Evolutionary conservation across 2,888 invertebrate species (phyloP), one percentile per base, ranked within the genome.

Genomic region (Xanthorhoe designata): DNA sequence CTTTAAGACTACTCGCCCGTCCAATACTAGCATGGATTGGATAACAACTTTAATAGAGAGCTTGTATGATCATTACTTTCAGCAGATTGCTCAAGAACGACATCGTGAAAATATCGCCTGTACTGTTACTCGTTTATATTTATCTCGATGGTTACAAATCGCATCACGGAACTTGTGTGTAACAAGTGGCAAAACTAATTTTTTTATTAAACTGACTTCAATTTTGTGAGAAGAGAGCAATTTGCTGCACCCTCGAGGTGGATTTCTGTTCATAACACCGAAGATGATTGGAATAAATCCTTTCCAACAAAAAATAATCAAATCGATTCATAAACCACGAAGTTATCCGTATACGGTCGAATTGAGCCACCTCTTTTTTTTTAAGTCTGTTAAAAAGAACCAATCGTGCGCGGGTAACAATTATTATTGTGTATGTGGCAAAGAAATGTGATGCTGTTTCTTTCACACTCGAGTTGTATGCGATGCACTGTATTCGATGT

Each of bases 91-190:
- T 42, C 38, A 42, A 13, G 13, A 13, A 13, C 45, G 24, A 29
- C 10, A 24, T 0, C 17, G 17, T 32, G 4, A 4, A 32, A 32
- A 32, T 29, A 47, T 19, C n/a, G 7, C 29, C 47, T 6, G 29
- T 5, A 18, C 50, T n/a, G n/a, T n/a, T n/a, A 10, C 49, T 5
- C 17, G 15, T 29, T 9, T 32, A 49, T 29, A 58, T 17, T 38
- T 51, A 51, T 61, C 53, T 61, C 61, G 61, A 19, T 47, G 52
- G 9, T 47, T 53, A 47, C 38, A 59, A 9, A 24, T 58, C 49
- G 29, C 13, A 58, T 50, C 13, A 0, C n/a, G 6, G n/a, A 54
- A 47, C 35, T 53, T 49, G 61, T 17, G 49, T 61, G 32, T 24
- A 24, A n/a, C n/a, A n/a, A n/a, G n/a, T n/a, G n/a, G n/a, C n/a